phyloP scores from a whole-genome alignment of 2,113 vertebrate species.

The Rhineura floridana region DNA sequence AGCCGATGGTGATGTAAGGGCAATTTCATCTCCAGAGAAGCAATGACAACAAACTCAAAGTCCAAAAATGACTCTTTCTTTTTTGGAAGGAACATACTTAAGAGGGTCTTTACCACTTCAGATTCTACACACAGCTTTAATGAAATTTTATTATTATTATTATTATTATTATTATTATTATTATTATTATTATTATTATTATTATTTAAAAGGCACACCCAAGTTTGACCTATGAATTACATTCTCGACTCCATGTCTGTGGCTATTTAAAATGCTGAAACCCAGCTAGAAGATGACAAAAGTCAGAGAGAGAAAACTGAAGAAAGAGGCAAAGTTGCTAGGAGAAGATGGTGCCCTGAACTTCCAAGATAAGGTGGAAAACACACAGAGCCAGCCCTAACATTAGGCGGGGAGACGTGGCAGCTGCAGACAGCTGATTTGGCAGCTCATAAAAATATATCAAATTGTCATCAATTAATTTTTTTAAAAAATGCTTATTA shows the following conservation, averaged over 20 bases:
- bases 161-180: no score
- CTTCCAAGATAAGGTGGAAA: background rate
- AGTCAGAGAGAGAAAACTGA: background rate
- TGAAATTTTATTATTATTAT: background rate
- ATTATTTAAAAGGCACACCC: background rate
- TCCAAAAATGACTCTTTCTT: constrained; percentile 67
- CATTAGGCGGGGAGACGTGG: no score
- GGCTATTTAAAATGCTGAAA: background rate
- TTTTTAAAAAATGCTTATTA: no score
- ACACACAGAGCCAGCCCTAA: no score
- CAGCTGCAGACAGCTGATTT: no score
- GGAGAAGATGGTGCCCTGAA: background rate
- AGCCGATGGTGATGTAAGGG: constrained; percentile 78
- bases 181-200: background rate
- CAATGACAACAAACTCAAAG: constrained; percentile 63
- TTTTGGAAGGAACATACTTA: constrained; percentile 54
- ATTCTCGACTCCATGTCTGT: background rate
- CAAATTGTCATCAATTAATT: no score
- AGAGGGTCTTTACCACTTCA: constrained; percentile 62
- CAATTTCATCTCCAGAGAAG: constrained; percentile 70
- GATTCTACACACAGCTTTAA: constrained; percentile 55
- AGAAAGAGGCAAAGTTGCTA: background rate
- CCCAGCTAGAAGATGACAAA: background rate
- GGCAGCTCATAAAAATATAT: no score
- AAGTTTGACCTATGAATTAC: constrained; percentile 4